Evolutionary conservation across 2,113 vertebrate species (phyloP).

Genomic region (Actinemys pallida): DNA sequence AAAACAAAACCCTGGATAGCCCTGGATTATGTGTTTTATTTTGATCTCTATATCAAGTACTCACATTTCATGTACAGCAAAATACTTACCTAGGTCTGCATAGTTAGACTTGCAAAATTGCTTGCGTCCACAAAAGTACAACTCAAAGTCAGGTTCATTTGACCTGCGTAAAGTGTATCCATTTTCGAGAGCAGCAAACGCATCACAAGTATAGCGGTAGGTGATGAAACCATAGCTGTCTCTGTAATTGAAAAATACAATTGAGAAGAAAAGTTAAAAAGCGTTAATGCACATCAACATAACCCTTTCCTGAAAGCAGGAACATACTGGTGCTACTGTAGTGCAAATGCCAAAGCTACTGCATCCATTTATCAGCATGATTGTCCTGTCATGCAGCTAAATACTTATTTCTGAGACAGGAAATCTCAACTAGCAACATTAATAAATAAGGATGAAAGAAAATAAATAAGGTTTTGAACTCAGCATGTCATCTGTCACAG

Average conservation of each 20-base stretch:
- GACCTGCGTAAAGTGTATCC: constrained; percentile 95
- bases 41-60: not conserved
- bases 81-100: constrained; percentile 96
- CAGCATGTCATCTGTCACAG: constrained; percentile 78
- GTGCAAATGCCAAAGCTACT: constrained; percentile 55
- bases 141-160: constrained; percentile 94
- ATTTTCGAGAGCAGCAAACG: constrained; percentile 97
- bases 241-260: constrained; percentile 84
- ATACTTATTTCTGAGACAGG: constrained; percentile 82
- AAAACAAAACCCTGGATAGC: not conserved
- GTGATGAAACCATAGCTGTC: constrained; percentile 99
- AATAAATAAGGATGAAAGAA: constrained; percentile 82
- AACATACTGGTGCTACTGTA: constrained; percentile 32
- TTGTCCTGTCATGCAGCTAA: constrained; percentile 82
- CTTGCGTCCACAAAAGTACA: constrained; percentile 97
- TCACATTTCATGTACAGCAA: constrained; percentile 19
- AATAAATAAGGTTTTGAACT: constrained; percentile 81
- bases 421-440: constrained; percentile 83
- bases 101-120: constrained; percentile 97
- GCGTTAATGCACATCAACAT: constrained; percentile 39
- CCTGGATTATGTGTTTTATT: not conserved
- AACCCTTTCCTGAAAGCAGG: constrained; percentile 58
- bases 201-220: constrained; percentile 99
- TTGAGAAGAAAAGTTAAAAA: constrained; percentile 22
- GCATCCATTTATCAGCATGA: constrained; percentile 81